phyloP scores from a whole-genome alignment of 2,888 invertebrate genomes.

The Beris chalybata region DNA sequence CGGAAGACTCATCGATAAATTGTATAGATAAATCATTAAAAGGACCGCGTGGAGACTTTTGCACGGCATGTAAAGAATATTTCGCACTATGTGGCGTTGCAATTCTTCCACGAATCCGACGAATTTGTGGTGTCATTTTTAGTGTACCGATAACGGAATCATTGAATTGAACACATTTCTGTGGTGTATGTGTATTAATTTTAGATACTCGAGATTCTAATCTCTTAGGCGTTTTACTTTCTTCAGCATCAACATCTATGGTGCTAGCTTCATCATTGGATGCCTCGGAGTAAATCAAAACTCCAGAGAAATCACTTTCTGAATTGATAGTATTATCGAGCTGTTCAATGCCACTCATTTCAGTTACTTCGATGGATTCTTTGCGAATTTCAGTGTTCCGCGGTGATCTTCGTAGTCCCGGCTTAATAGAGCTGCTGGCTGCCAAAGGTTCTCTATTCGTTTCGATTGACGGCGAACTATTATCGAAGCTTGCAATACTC shows the following conservation, averaged over 20 bases:
- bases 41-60: background rate
- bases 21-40: constrained; percentile 15
- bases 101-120: background rate
- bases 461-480: background rate
- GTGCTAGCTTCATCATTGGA: constrained; percentile 3
- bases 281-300: background rate
- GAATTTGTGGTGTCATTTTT: constrained; percentile 13
- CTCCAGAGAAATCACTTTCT: background rate
- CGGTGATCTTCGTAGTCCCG: constrained; percentile 2
- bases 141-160: background rate
- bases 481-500: background rate
- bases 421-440: constrained; percentile 22
- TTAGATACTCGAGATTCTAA: background rate
- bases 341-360: constrained; percentile 21
- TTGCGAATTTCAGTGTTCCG: background rate
- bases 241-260: background rate
- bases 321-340: constrained; percentile 13
- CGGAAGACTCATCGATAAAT: constrained; percentile 21
- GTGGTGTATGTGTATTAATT: background rate
- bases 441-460: constrained; percentile 8
- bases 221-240: background rate
- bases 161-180: constrained; percentile 6
- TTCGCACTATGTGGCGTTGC: constrained; percentile 1
- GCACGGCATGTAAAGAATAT: background rate
- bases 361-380: background rate